Conservation (phyloP, 1,140 invertebrate species). For the Apis dorsata region DNA sequence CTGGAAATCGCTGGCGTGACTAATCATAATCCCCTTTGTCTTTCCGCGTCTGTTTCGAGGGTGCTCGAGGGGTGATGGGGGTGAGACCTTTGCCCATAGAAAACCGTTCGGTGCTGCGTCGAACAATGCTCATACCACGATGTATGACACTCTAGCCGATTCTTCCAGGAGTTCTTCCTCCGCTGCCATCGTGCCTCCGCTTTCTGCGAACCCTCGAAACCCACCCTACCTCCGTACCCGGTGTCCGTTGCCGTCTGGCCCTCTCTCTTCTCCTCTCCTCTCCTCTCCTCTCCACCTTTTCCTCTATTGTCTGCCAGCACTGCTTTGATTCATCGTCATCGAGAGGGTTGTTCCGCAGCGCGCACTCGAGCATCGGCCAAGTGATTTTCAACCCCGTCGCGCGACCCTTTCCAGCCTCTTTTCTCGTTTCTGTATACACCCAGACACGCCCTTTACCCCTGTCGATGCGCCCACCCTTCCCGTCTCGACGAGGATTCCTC, state of each 20-base stretch:
- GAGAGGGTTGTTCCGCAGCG: conserved; percentile 64
- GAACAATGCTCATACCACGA: conserved; percentile 52
- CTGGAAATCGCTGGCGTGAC: conserved; percentile 40
- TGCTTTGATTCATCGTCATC: conserved; percentile 75
- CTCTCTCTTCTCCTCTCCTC: not conserved
- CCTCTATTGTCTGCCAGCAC: conserved; percentile 62
- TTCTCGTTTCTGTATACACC: conserved; percentile 48
- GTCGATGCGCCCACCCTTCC: not conserved
- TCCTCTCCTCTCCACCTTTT: not conserved
- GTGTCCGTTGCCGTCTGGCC: conserved; percentile 24
- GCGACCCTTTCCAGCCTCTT: conserved; percentile 52
- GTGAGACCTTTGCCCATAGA: conserved; percentile 37
- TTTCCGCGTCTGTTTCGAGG: conserved; percentile 28
- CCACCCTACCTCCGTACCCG: no score
- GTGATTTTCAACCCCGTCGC: conserved; percentile 69
- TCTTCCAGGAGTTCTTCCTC: conserved; percentile 45
- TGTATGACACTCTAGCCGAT: conserved; percentile 54
- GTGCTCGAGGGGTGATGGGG: conserved; percentile 18
- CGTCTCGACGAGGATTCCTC: not conserved
- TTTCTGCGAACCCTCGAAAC: conserved; percentile 40
- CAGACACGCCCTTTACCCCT: conserved; percentile 17
- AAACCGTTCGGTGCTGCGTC: conserved; percentile 23
- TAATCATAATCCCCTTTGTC: conserved; percentile 46
- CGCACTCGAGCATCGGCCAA: conserved; percentile 66
- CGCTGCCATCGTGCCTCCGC: conserved; percentile 10